Evolutionary conservation across 2,113 vertebrate genomes (phyloP), one percentile per base, ranked within the genome.

Genomic region (Aleadryas rufinucha): DNA sequence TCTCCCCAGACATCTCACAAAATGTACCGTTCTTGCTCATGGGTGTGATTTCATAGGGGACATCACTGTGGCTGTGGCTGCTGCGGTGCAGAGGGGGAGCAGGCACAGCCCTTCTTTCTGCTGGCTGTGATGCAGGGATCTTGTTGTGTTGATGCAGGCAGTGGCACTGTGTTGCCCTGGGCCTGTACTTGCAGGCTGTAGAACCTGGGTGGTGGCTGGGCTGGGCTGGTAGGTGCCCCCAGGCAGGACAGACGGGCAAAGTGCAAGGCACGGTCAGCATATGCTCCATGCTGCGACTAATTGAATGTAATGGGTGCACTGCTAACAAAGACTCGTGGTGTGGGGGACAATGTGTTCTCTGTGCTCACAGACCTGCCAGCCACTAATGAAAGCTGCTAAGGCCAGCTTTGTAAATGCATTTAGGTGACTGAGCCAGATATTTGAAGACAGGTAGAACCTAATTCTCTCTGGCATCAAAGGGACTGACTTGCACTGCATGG

Each of bases 11-110:
- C 0, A 2, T 31, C 35, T 52, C 60, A 24, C 33, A 15, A 42
- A 56, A 66, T 0, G 0, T 5, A 19, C 56, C 0, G 0, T 75
- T 74, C 82, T 57, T 56, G n/a, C 39, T n/a, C 16, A 1, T 2
- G 30, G 42, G 42, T 33, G 5, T 37, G 26, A n/a, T 13, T 89
- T 44, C 69, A 30, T 0, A 33, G 64, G 28, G 45, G n/a, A 49
- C 54, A 15, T n/a, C 23, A 5, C 16, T 31, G 22, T 1, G 9
- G 56, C 75, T 49, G 41, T 20, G 5, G 61, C 39, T 61, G 69
- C 78, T 2, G 3, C 0, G 0, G 59, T 47, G 61, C 45, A 63
- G 31, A 56, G 28, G 3, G 23, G 33, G 26, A 89, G 33, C 42
- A 35, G 63, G 56, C 65, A 44, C 30, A 68, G 79, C 31, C 54